Evolutionary conservation across 2,797 vertebrate genomes (phyloP), one percentile per base, ranked within the genome.

Genomic region (Gephyroberyx darwinii): DNA sequence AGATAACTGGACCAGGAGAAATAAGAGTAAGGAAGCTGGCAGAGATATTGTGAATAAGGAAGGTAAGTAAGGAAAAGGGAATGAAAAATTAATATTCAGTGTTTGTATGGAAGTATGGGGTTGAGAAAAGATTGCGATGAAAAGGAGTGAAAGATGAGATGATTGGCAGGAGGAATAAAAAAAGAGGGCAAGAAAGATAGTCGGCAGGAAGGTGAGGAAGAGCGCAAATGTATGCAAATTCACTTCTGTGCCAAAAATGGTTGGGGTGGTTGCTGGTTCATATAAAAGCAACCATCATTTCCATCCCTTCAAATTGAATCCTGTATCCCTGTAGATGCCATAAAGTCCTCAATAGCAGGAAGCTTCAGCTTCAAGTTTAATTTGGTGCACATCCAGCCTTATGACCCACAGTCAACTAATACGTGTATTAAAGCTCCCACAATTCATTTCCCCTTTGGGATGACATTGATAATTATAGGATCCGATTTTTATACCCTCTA

Each of bases 381-480:
- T 76, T 75, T 68, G 67, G 39, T 76, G 52, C 69, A n/a, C 60
- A 73, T 82, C 74, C 86, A 83, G 61, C 82, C 70, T 78, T 8
- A 20, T 86, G 81, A 84, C 81, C 69, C 35, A 8, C 60, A 75
- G 65, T 74, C 67, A 35, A 12, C 75, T 84, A 79, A 86, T 88
- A 80, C 60, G 37, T 48, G 14, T 57, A 52, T 41, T 56, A 37
- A 77, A 84, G 62, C 63, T 66, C 52, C 68, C 54, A 53, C 82
- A 64, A 77, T 80, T 74, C 48, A 81, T 84, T 72, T 71, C 63
- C 37, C 83, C 70, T 76, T 64, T n/a, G 63, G 66, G 77, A 84
- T 87, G 88, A 84, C 88, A 83, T 88, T 87, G 86, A 81, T 90
- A 85, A 91, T 90, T 77, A 84, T 33, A 56, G 69, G 82, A 77